phyloP scores from a whole-genome alignment of 2,797 vertebrate species.

The Cetoscarus ocellatus region DNA sequence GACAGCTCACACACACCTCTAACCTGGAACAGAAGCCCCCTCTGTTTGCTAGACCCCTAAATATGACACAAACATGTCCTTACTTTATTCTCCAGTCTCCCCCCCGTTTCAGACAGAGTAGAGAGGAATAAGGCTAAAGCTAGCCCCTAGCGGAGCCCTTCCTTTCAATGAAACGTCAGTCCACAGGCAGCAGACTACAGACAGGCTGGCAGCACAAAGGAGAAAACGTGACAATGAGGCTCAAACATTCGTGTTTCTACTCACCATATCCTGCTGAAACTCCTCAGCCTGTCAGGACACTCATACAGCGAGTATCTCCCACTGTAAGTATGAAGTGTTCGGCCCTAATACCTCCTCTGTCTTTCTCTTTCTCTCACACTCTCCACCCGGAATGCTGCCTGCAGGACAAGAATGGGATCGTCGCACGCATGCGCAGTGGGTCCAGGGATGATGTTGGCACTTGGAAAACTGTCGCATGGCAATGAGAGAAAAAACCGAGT shows the following conservation, averaged over 20 bases:
- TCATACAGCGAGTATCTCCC: background rate
- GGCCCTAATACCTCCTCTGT: slow-evolving; percentile 58
- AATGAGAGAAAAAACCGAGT: slow-evolving; percentile 5
- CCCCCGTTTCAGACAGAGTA: background rate
- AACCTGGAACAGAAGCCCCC: background rate
- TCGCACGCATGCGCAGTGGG: slow-evolving; percentile 77
- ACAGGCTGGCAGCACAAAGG: slow-evolving; percentile 60
- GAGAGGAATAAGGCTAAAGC: slow-evolving; percentile 49
- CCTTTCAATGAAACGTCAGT: slow-evolving; percentile 74
- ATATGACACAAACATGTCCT: background rate
- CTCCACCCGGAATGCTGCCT: slow-evolving; percentile 80
- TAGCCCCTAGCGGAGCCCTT: slow-evolving; percentile 65
- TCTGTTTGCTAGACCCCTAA: background rate
- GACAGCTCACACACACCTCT: slow-evolving; percentile 14
- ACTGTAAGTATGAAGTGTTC: slow-evolving; percentile 8
- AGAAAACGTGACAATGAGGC: slow-evolving; percentile 8
- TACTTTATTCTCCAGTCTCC: background rate
- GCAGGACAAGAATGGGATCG: slow-evolving; percentile 84
- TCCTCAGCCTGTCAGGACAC: slow-evolving; percentile 4
- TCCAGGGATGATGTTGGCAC: slow-evolving; percentile 76
- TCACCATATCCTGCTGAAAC: slow-evolving; percentile 63
- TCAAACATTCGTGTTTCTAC: slow-evolving; percentile 12
- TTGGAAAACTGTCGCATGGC: slow-evolving; percentile 75
- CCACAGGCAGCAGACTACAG: slow-evolving; percentile 13
- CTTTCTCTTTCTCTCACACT: slow-evolving; percentile 58